Evolutionary conservation across 2,797 vertebrate species (phyloP).

Genomic region (Sebastes iracundus): DNA sequence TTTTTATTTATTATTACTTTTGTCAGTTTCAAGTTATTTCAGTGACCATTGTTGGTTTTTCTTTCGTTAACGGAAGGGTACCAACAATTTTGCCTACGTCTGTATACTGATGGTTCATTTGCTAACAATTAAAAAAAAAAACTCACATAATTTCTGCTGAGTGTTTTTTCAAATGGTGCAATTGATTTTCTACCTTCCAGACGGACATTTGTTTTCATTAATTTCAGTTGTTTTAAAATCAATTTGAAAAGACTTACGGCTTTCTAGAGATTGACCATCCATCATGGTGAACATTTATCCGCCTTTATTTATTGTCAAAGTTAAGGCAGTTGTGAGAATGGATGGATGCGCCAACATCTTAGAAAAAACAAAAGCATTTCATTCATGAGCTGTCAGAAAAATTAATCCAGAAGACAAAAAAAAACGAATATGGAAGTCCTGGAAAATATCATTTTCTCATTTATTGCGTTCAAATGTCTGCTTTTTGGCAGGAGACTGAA

Average conservation of each 20-base stretch:
- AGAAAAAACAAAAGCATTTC: background rate
- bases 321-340: constrained; percentile 17
- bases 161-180: background rate
- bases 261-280: constrained; percentile 26
- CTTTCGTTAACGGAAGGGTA: no score
- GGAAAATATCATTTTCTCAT: background rate
- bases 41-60: no score
- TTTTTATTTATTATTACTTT: no score
- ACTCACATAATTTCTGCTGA: background rate
- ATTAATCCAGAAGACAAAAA: background rate
- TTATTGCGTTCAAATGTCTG: background rate
- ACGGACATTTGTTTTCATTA: constrained; percentile 26
- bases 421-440: background rate
- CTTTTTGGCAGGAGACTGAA: constrained; percentile 4
- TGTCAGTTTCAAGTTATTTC: no score
- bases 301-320: constrained; percentile 27
- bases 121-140: background rate
- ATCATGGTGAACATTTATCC: constrained; percentile 37
- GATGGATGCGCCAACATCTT: background rate
- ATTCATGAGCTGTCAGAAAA: constrained; percentile 3
- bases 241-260: constrained; percentile 18
- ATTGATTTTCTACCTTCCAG: constrained; percentile 15
- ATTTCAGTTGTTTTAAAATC: constrained; percentile 37
- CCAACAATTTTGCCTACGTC: no score
- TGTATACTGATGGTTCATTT: background rate